Base-by-base conservation (phyloP, 2,113 vertebrate genomes). In the Stegastes partitus region DNA sequence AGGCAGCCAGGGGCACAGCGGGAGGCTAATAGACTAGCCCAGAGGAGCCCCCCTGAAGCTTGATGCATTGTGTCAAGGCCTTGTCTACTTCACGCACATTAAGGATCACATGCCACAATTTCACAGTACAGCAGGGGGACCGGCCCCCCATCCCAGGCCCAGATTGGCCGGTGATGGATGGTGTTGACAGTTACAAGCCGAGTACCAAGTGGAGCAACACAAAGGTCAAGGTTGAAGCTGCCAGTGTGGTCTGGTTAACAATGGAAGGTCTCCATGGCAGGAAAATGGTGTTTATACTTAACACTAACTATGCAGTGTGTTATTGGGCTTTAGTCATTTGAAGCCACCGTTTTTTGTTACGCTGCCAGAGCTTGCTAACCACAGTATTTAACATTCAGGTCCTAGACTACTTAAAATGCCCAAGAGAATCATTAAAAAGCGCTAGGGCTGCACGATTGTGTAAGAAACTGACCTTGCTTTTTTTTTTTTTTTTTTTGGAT, bases 81-180 rank as follows among this genome's bases (percentile, higher is more conserved):
- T 93, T 93, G 93, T 94, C 92, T 94, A 94, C 93, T 94, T 94
- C 93, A 94, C 80, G 87, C 93, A 91, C 92, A 94, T 95, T 95
- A 94, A 91, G 91, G 92, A 94, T 95, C 94, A 94, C 92, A 95
- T 93, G 92, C 90, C 91, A 90, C 94, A 92, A 95, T 95, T 94
- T 95, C 94, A 94, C 93, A 93, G 88, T 93, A 89, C 93, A 82
- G 91, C 86, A 81, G 91, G 91, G 87, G 91, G 80, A 87, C 68
- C 37, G 2, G 82, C 69, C 77, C 82, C 82, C 79, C 75, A 23
- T 34, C 87, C 73, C 45, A 2, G 57, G 45, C 77, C 72, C 72
- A 83, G 82, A 90, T 91, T 92, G 84, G 80, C 86, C 82, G 21
- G 77, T 91, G 91, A 91, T 90, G 86, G 85, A 88, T 83, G 73